These are phyloP conservation scores for Bombus polaris DNA, from an alignment of 1,140 invertebrate genomes.

Conservation along the genomic window DNA sequence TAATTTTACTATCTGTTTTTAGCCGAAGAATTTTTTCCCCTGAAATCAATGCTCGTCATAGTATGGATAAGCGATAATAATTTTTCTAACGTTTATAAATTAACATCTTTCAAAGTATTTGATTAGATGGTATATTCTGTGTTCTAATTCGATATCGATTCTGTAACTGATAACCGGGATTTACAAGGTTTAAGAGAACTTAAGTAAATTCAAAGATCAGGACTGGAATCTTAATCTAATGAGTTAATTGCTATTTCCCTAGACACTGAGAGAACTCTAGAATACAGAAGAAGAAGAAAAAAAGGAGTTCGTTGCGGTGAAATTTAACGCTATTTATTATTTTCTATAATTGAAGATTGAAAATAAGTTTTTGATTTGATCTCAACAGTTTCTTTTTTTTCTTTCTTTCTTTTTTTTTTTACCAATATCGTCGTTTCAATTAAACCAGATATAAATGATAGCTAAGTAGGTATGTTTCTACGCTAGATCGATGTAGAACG, in stretches of 20 bases:
- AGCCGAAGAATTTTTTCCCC: background rate
- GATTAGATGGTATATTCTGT: background rate
- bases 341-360: background rate
- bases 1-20: background rate
- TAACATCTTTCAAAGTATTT: accelerated
- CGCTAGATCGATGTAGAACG: background rate
- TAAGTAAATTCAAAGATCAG: no score
- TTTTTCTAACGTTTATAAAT: background rate
- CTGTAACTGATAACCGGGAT: no score
- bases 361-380: background rate
- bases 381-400: background rate
- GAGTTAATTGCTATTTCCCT: no score
- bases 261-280: no score
- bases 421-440: background rate
- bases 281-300: no score
- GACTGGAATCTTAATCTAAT: no score
- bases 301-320: no score
- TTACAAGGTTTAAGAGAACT: no score
- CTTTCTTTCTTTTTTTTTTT: accelerated
- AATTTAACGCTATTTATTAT: no score
- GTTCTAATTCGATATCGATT: no score
- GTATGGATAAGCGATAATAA: background rate
- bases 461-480: background rate
- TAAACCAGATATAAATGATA: background rate
- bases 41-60: background rate